Base-by-base conservation (phyloP, 2,888 invertebrate genomes). In the Melipona beecheii region DNA sequence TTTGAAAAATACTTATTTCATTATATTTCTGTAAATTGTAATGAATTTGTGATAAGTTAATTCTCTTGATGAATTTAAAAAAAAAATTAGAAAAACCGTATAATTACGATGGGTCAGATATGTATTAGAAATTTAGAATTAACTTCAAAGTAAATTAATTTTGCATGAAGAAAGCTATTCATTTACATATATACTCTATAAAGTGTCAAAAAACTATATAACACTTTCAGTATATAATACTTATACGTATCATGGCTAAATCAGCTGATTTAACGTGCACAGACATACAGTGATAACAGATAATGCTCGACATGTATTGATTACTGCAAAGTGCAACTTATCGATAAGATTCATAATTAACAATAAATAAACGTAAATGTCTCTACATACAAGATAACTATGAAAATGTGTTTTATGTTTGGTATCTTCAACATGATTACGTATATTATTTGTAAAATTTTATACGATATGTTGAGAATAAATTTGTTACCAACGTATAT, bases 291-390 rank as follows among this genome's bases (percentile, higher is more conserved):
- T 68, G 21, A 56, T 52, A 36, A 17, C 11, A 50, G 64, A n/a
- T 36, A 36, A 21, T 64, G 31, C 21, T 21, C 21, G 0, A 13
- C 21, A 36, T 65, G 3, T 64, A 65, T 65, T 56, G 50, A 56
- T 64, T 78, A 50, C 56, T 43, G 21, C 49, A 36, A 17, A 58
- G 24, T 78, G 27, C 27, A 71, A 78, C 27, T 17, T 21, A 27
- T 78, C 31, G 52, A 58, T 71, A 81, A 81, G 71, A 71, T 52
- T 60, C 19, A 36, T 24, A 50, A 65, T 70, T 65, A 77, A 80
- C 52, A 77, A 66, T 54, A 24, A 21, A 81, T 65, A 43, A 24
- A 58, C 2, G 27, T 5, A 70, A 52, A n/a, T 19, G 31, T n/a
- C 49, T 31, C 1, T 1, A 36, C 36, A 5, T 5, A 31, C 9